Evolutionary conservation across 1,140 invertebrate species (phyloP), one percentile per base, ranked within the genome.

Genomic region (Caenorhabditis tropicalis): DNA sequence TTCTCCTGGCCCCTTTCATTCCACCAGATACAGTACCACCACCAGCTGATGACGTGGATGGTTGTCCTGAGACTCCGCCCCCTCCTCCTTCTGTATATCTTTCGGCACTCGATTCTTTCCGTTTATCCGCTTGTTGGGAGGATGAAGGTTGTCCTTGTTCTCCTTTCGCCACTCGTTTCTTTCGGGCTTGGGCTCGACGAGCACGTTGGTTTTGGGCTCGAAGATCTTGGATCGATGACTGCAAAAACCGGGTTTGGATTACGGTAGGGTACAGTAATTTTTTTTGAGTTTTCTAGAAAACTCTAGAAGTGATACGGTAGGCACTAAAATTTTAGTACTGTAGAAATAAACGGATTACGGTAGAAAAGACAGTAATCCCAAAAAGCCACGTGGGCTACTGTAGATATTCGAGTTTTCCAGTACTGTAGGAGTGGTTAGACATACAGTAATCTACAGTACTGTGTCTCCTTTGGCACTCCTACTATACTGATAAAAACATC

Each of bases 121-220:
- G 19, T 12, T 74, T 74, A 21, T 74, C 65, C 16, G 16, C 29
- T n/a, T n/a, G n/a, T n/a, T n/a, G n/a, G 6, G 29, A 29, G 1
- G 15, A 49, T 6, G 43, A 21, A 9, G 19, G 7, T 2, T n/a
- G 19, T 21, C 24, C 24, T 83, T 83, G 49, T n/a, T 74, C 29
- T 9, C 79, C 51, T 49, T 83, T 65, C 16, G 43, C 82, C 7
- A 83, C 74, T 10, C 82, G 82, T 39, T 74, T 74, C n/a, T 74
- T 74, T 10, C 65, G 65, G 10, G 65, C 65, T 24, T 74, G 65
- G 1, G 65, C 65, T 2, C 65, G 65, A 24, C 65, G 65, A 12
- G 65, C 65, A 74, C 65, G 65, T 24, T 74, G 65, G 36, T 74
- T 74, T 43, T 74, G 82, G 21, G 60, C 82, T 4, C 82, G 82